Base-by-base conservation (phyloP, 1,140 invertebrate genomes). In the Bombus pyrosoma region DNA sequence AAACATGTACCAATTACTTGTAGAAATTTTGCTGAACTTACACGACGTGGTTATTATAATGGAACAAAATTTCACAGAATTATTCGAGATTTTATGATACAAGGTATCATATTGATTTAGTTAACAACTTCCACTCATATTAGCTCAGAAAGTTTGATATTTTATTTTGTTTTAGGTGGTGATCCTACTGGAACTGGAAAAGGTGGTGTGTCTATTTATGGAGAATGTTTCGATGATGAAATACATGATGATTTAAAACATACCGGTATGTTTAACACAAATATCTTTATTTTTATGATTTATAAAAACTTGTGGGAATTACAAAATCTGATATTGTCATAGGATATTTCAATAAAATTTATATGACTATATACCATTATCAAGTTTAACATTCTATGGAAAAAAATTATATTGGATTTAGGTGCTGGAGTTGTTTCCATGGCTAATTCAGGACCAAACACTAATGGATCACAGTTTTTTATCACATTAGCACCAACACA, bases 401-500 rank as follows among this genome's bases (percentile, higher is more conserved):
- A 89, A 64, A 64, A 83, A 72, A 87, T 87, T 88, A 89, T 59
- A 15, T 39, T 41, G 59, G 4, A 59, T 89, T 82, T 95, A 97
- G 97, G 97, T 81, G 97, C 98, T 90, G 97, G 97, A 62, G 97
- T 98, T 83, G 90, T 98, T 59, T 98, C 97, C 34, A 98, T 98
- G 97, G 97, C 97, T 39, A 99, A 99, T 96, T 98, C 98, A 79
- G 99, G 99, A 1, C 98, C 98, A 5, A 97, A 99, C 93, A 98
- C 98, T 32, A 99, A 99, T 95, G 99, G 99, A 39, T 99, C 98
- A 71, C 99, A 99, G 93, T 99, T 99, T 96, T 99, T 99, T 92
- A 98, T 99, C 39, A 99, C 99, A 1, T 95, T 99, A 84, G 98
- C 98, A 0, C 99, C 99, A 12, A 99, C 99, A 12, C 98, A 99